Percentiles rank a stretch among this genome's conserved stretches.
phyloP scores from a whole-genome alignment of 2,888 invertebrate genomes.

The Dolomedes plantarius region DNA sequence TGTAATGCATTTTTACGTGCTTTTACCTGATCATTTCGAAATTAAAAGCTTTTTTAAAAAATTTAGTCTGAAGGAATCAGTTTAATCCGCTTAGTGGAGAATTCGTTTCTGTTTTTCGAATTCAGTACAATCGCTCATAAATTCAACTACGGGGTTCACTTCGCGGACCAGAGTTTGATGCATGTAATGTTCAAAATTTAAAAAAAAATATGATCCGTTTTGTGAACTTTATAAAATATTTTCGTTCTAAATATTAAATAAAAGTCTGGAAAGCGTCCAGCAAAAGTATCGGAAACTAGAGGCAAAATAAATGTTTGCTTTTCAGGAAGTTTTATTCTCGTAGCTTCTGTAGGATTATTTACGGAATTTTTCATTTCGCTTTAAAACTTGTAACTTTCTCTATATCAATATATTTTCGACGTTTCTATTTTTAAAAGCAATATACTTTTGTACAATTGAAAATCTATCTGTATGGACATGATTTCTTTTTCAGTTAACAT shows the following conservation, averaged over 20 bases:
- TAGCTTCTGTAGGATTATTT: neutral
- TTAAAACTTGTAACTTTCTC: neutral
- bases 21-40: no score
- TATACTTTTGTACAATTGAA: no score
- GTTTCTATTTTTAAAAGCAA: no score
- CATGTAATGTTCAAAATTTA: neutral
- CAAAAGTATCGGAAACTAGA: neutral
- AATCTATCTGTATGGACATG: no score
- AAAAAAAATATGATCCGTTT: neutral
- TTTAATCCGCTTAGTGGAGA: no score
- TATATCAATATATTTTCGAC: no score
- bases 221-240: neutral
- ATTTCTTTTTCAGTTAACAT: no score
- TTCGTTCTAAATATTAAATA: slow-evolving; percentile 7
- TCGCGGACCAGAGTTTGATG: neutral
- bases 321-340: slow-evolving; percentile 3
- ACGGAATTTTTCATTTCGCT: slow-evolving; percentile 5
- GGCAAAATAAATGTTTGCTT: slow-evolving; percentile 14
- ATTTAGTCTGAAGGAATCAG: no score
- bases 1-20: no score
- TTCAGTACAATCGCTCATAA: no score
- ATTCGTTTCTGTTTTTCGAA: no score
- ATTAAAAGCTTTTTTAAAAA: no score
- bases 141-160: neutral
- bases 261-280: slow-evolving; percentile 2